phyloP scores from a whole-genome alignment of 2,888 invertebrate genomes.

The Eupithecia subumbrata region DNA sequence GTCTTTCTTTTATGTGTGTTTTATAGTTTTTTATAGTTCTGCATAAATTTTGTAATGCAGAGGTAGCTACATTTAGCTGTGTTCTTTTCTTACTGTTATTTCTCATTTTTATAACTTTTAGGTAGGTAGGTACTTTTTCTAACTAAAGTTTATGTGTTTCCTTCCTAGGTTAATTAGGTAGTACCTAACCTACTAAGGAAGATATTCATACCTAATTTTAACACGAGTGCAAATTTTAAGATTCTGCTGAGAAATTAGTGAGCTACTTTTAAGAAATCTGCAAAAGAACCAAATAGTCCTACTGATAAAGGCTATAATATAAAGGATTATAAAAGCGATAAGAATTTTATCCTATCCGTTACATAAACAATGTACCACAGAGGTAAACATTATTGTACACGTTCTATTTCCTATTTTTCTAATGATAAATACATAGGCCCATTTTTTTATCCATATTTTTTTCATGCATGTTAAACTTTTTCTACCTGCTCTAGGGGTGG shows the following conservation, averaged over 20 bases:
- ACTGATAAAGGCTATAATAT: no score
- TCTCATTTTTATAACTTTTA: not conserved
- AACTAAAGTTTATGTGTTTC: not conserved
- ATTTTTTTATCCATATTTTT: constrained; percentile 45
- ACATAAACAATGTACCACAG: not conserved
- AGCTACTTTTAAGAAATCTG: not conserved
- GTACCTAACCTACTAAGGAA: not conserved
- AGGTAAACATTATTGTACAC: not conserved
- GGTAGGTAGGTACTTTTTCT: not conserved
- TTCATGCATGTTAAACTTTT: constrained; percentile 58
- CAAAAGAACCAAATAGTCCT: not conserved
- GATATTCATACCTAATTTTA: not conserved
- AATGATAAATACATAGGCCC: constrained; percentile 26
- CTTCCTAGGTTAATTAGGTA: not conserved
- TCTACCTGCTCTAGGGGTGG: constrained; percentile 76
- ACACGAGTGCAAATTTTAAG: not conserved
- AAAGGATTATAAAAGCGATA: no score
- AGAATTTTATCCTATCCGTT: no score
- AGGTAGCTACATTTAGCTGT: not conserved
- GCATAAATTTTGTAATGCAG: not conserved
- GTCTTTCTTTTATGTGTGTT: not conserved
- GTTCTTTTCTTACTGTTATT: not conserved
- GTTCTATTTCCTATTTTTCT: not conserved
- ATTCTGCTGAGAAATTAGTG: not conserved
- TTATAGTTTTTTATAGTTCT: not conserved